Evolutionary conservation across 2,888 invertebrate species (phyloP).

Genomic region (Pristionchus arcanus): DNA sequence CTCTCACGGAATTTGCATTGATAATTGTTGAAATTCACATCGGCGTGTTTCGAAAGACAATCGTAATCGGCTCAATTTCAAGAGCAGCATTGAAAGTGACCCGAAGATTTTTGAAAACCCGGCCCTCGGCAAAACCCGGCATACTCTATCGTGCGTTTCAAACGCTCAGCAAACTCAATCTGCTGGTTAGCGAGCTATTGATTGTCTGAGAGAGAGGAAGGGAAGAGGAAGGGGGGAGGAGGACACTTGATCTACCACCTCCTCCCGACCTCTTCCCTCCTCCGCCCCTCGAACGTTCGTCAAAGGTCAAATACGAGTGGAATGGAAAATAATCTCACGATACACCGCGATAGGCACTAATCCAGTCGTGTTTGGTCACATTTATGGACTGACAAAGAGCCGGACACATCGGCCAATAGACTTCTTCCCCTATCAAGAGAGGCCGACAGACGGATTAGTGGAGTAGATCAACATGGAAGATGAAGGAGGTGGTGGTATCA

Average conservation of each 20-base stretch:
- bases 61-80: conserved; percentile 23
- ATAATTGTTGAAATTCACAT: background rate
- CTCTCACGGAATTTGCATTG: background rate
- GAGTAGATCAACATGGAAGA: conserved; percentile 24
- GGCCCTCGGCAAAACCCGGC: background rate
- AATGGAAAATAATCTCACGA: too few species aligned
- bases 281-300: too few species aligned
- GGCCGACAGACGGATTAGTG: conserved; percentile 21
- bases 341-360: conserved; percentile 6
- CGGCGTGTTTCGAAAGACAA: background rate
- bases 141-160: too few species aligned
- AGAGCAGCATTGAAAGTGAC: background rate
- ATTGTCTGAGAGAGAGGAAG: too few species aligned
- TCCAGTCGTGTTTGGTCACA: conserved; percentile 36
- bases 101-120: background rate
- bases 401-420: conserved; percentile 40
- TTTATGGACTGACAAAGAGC: background rate
- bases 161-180: too few species aligned
- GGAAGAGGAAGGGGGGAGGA: too few species aligned
- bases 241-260: too few species aligned
- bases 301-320: too few species aligned
- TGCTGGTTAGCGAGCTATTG: too few species aligned
- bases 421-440: background rate
- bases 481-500: conserved; percentile 23
- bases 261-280: too few species aligned